These are phyloP conservation scores for Hybos culiciformis DNA, from an alignment of 2,888 invertebrate genomes.

Conservation along the genomic window DNA sequence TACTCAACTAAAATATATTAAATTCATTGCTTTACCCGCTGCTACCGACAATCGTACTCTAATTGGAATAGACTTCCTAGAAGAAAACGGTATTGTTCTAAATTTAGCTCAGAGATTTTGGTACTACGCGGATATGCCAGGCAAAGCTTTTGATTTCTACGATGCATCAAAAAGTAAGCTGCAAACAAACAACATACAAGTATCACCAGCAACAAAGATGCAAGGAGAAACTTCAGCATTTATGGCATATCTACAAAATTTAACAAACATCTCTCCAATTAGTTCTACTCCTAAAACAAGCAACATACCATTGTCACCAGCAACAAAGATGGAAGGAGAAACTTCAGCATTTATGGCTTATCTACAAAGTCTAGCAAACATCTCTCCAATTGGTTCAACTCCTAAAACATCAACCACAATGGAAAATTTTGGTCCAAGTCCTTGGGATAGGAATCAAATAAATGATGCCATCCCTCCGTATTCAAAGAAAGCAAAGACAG, in stretches of 20 bases:
- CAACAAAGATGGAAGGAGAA: not conserved
- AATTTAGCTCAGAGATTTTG: not conserved
- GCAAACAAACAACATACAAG: not conserved
- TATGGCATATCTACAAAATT: too few species aligned
- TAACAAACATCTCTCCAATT: too few species aligned
- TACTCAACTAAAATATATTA: conserved; percentile 4
- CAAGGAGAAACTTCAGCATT: not conserved
- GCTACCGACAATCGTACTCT: conserved; percentile 6
- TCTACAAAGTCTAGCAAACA: too few species aligned
- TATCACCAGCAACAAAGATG: not conserved
- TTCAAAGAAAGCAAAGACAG: too few species aligned
- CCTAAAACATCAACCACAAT: too few species aligned
- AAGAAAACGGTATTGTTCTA: conserved; percentile 5
- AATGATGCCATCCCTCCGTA: too few species aligned
- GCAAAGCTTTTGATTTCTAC: conserved; percentile 1
- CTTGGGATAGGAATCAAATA: too few species aligned
- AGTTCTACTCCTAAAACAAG: too few species aligned
- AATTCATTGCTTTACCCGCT: conserved; percentile 5
- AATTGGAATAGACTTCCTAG: conserved; percentile 8
- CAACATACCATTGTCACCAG: not conserved
- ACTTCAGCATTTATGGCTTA: not conserved
- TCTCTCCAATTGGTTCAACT: too few species aligned
- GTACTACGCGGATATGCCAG: conserved; percentile 1
- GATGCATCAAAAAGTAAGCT: not conserved
- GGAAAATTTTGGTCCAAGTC: too few species aligned